Conservation (phyloP, 2,888 invertebrate species). For the Caenorhabditis sp. region DNA sequence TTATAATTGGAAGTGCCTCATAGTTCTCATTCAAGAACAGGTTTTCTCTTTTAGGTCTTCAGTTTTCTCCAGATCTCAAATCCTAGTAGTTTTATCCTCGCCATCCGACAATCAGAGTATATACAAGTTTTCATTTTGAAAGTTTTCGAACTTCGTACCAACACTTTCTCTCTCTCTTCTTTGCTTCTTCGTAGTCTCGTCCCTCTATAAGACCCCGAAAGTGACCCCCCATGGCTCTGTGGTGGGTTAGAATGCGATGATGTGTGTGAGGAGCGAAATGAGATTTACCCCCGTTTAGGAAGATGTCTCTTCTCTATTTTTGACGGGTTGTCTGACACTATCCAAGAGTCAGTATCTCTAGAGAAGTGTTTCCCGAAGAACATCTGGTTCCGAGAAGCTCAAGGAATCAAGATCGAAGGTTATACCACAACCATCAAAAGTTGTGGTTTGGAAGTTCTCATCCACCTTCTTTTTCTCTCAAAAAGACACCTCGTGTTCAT, state of each 20-base stretch:
- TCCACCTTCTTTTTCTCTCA: neutral
- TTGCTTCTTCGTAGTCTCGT: too few relatives aligned
- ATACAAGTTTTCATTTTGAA: neutral
- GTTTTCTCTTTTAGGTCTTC: too few relatives aligned
- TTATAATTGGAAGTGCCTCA: too few relatives aligned
- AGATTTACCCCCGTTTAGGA: constrained; percentile 54
- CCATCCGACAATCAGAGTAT: too few relatives aligned
- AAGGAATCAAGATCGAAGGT: too few relatives aligned
- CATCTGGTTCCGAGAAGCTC: neutral
- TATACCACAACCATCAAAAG: too few relatives aligned
- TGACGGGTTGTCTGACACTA: constrained; percentile 25
- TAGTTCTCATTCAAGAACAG: too few relatives aligned
- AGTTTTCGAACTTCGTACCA: neutral
- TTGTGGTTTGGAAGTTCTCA: neutral
- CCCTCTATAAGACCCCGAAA: neutral
- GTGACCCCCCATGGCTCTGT: constrained; percentile 11
- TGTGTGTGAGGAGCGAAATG: constrained; percentile 36
- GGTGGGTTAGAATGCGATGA: constrained; percentile 35
- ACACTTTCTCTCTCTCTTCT: neutral
- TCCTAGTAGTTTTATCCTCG: too few relatives aligned
- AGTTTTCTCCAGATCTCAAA: too few relatives aligned
- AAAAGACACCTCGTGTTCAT: neutral
- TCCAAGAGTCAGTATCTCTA: neutral
- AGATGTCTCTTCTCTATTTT: constrained; percentile 22
- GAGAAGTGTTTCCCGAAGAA: constrained; percentile 9